A percentile compares a stretch with the other conserved stretches of the same genome.
phyloP scores from a whole-genome alignment of 2,888 invertebrate genomes.

The Acrocera orbiculus region DNA sequence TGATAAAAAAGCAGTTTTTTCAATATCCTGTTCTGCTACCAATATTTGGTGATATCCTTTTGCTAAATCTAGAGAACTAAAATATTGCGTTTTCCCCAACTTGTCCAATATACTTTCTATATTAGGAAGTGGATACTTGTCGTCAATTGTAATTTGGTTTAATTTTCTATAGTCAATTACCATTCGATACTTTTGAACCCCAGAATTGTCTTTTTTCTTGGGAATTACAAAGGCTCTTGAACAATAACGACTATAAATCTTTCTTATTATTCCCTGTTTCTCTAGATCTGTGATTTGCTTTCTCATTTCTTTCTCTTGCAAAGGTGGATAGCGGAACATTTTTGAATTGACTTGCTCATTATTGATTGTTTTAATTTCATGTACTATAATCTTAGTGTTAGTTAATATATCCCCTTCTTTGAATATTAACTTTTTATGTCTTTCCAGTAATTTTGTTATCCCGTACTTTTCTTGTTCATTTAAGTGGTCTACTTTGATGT shows the following conservation, averaged over 20 bases:
- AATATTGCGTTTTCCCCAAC: conserved; percentile 8
- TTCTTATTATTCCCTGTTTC: conserved; percentile 8
- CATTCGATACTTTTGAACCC: not conserved
- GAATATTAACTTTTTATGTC: conserved; percentile 5
- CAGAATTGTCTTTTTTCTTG: conserved; percentile 4
- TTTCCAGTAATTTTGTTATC: conserved; percentile 5
- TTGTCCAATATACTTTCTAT: conserved; percentile 4
- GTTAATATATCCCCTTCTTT: conserved; percentile 5
- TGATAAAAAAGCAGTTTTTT: conserved; percentile 10
- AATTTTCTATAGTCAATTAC: conserved; percentile 7
- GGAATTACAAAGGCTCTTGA: conserved; percentile 7
- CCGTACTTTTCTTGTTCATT: conserved; percentile 3
- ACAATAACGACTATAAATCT: conserved; percentile 7
- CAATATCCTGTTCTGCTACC: conserved; percentile 8
- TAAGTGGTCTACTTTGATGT: conserved; percentile 6
- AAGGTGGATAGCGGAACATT: conserved; percentile 8
- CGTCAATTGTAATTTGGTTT: not conserved
- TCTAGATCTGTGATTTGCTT: conserved; percentile 7
- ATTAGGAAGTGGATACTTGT: conserved; percentile 1
- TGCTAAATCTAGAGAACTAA: conserved; percentile 8
- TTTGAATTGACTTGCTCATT: no score
- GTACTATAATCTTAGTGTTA: no score
- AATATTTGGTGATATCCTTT: conserved; percentile 8
- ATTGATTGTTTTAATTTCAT: no score
- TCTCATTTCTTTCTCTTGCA: conserved; percentile 6